Evolutionary conservation across 1,140 invertebrate genomes (phyloP).

Genomic region (Halyomorpha halys): DNA sequence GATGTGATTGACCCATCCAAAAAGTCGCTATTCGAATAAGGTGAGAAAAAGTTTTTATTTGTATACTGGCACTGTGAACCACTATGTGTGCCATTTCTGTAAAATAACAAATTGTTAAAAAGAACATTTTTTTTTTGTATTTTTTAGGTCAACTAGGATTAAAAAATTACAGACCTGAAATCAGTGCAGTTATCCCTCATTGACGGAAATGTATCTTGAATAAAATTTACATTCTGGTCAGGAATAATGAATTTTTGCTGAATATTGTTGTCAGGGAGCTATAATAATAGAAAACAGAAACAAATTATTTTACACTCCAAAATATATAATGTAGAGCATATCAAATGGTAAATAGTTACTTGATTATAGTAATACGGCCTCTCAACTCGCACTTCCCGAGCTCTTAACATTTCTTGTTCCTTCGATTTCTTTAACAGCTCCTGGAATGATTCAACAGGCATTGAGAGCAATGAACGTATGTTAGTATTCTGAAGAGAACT

Average conservation of each 20-base stretch:
- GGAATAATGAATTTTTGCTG: background rate
- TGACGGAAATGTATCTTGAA: background rate
- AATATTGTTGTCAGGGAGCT: background rate
- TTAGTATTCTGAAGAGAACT: background rate
- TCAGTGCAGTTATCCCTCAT: background rate
- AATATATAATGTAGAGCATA: background rate
- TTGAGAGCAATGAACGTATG: background rate
- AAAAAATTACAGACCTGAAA: background rate
- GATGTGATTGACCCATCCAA: too few species aligned
- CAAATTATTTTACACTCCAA: background rate
- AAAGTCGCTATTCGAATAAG: too few species aligned
- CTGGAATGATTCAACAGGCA: slow-evolving; percentile 1
- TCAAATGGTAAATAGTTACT: background rate
- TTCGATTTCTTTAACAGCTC: background rate
- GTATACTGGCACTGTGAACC: too few species aligned
- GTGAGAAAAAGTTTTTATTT: too few species aligned
- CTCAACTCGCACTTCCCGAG: background rate
- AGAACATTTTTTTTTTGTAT: too few species aligned
- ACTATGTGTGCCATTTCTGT: too few species aligned
- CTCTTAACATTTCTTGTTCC: background rate
- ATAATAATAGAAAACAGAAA: background rate
- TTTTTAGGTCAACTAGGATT: too few species aligned
- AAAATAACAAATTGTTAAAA: too few species aligned
- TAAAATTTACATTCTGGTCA: background rate
- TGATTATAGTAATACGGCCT: background rate